Conservation (phyloP, 2,888 invertebrate genomes). For the Drosophila bunnanda region DNA sequence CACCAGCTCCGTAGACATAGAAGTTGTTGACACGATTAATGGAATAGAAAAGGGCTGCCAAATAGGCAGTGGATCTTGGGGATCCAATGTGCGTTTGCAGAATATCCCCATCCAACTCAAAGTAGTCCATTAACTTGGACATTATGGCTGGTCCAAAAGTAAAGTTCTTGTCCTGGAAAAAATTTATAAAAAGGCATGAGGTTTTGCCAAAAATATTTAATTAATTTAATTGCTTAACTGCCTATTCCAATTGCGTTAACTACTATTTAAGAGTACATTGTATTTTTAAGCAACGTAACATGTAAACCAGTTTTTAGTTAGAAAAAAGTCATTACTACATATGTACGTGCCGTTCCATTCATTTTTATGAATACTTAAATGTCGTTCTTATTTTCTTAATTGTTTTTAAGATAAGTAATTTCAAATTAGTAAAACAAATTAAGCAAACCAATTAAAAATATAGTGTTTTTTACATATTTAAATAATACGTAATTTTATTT, state of each 20-base stretch:
- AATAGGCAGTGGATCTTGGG: constrained; percentile 91
- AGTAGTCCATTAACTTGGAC: constrained; percentile 88
- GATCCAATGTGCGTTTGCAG: constrained; percentile 92
- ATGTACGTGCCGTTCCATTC: background rate
- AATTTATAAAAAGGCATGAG: background rate
- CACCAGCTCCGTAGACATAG: constrained; percentile 87
- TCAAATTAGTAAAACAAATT: background rate
- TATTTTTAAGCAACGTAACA: too few relatives aligned
- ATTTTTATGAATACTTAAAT: background rate
- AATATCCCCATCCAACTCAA: constrained; percentile 89
- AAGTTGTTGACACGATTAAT: constrained; percentile 87
- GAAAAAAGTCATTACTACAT: background rate
- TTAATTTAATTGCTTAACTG: background rate
- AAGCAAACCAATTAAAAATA: background rate
- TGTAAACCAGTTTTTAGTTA: background rate
- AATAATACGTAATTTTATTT: background rate
- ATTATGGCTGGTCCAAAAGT: constrained; percentile 92
- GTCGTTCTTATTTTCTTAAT: background rate
- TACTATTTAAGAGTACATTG: too few relatives aligned
- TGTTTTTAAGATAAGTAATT: background rate
- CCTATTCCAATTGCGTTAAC: background rate
- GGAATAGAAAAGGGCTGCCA: constrained; percentile 88
- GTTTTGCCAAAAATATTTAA: background rate
- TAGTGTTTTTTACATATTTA: background rate
- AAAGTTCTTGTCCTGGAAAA: constrained; percentile 89